Conservation (phyloP, 2,888 invertebrate species). For the Hypselothyrea guttata region DNA sequence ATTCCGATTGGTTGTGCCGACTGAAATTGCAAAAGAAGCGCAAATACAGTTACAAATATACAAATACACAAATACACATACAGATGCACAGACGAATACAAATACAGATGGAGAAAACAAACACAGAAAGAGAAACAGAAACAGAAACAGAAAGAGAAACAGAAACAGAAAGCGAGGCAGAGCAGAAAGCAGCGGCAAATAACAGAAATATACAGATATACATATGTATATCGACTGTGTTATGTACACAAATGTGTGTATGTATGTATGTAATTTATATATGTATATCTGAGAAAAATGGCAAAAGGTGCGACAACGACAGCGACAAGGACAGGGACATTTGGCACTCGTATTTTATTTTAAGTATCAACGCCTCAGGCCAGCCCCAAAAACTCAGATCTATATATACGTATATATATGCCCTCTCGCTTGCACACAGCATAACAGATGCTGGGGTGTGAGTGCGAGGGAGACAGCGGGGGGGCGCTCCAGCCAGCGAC, state of each 20-base stretch:
- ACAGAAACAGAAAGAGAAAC: background rate
- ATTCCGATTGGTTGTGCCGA: constrained; percentile 77
- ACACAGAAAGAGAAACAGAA: constrained; percentile 1
- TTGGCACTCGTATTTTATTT: constrained; percentile 71
- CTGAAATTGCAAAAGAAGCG: constrained; percentile 66
- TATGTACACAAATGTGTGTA: constrained; percentile 23
- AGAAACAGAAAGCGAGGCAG: constrained; percentile 25
- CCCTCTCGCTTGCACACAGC: no score
- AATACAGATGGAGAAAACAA: background rate
- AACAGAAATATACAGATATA: constrained; percentile 30
- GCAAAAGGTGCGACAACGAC: constrained; percentile 71
- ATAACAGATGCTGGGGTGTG: no score
- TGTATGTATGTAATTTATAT: constrained; percentile 17
- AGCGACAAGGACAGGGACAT: constrained; percentile 68
- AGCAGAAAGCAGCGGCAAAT: constrained; percentile 46
- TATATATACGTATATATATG: no score
- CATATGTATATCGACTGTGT: constrained; percentile 11
- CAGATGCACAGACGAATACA: background rate
- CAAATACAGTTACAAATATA: constrained; percentile 30
- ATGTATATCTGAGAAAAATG: constrained; percentile 41
- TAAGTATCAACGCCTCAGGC: constrained; percentile 67
- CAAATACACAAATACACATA: no score
- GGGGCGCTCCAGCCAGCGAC: constrained; percentile 11
- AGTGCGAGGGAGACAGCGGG: no score
- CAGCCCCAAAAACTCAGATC: constrained; percentile 52